Base-by-base conservation (phyloP, 2,888 invertebrate species). In the Mesoligia furuncula region DNA sequence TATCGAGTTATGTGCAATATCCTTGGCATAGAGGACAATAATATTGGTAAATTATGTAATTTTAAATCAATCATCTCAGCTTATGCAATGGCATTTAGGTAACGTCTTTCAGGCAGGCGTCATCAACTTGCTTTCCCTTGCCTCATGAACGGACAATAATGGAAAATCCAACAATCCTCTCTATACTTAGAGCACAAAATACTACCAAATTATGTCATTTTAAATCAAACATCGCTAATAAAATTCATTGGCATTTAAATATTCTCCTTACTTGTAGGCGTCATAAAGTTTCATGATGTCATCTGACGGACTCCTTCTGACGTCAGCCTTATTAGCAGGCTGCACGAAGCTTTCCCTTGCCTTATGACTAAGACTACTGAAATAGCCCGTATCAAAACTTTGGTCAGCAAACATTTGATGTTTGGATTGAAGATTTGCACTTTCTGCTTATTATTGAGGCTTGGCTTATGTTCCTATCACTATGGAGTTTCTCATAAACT, bases 321-420 rank as follows among this genome's bases (percentile, higher is more conserved):
- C 85, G 74, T 85, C 72, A 85, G 27, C 31, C 24, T 70, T 45
- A 51, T 73, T 69, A 64, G 75, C 74, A 68, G 76, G 39, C 66
- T 65, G 73, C 66, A 76, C 66, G 67, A 59, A 85, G 80, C 78
- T 83, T 80, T 80, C 77, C 45, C 75, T 79, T 74, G 51, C 71
- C 31, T 69, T 74, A 66, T 77, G 77, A 78, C 77, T 72, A 79
- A 83, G 15, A 54, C 39, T 59, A 68, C 66, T 71, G 20, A 74
- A 83, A 79, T 80, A 80, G 64, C 69, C 24, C 31, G 59, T 71
- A 76, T 77, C 73, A 75, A 71, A 57, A 66, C 59, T 65, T 62
- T 65, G 72, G 36, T 82, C 27, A 62, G 54, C 27, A 59, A 72
- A 75, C 72, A 64, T 65, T 77, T 64, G 24, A 51, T 69, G 61